phyloP scores from a whole-genome alignment of 2,888 invertebrate species.

The Xylota sylvarum region DNA sequence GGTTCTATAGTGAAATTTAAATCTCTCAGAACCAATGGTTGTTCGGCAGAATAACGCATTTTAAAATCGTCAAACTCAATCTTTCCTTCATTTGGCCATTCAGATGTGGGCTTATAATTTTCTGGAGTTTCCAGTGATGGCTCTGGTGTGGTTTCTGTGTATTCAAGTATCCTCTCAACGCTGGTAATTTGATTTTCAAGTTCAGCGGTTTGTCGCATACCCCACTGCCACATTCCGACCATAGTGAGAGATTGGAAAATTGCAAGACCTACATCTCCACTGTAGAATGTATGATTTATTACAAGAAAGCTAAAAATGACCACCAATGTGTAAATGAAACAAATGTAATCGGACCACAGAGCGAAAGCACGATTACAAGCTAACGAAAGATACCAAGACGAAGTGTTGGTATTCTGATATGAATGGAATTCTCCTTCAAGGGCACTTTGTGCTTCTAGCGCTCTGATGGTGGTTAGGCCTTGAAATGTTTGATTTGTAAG shows the following conservation, averaged over 20 bases:
- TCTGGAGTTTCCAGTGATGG: constrained; percentile 85
- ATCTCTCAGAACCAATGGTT: constrained; percentile 90
- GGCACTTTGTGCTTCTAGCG: constrained; percentile 88
- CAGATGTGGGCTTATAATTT: constrained; percentile 83
- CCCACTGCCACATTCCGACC: constrained; percentile 92
- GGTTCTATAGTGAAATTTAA: constrained; percentile 87
- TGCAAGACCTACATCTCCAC: constrained; percentile 90
- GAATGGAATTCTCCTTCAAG: constrained; percentile 88
- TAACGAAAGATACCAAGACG: constrained; percentile 93
- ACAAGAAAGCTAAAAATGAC: constrained; percentile 95
- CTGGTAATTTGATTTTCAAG: constrained; percentile 93
- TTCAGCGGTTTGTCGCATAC: constrained; percentile 94
- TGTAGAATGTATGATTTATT: constrained; percentile 84
- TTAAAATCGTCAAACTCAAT: constrained; percentile 89
- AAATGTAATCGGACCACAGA: constrained; percentile 95
- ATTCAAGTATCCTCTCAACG: constrained; percentile 94
- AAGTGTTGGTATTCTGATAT: constrained; percentile 89
- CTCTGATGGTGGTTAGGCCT: constrained; percentile 91
- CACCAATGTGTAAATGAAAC: constrained; percentile 92
- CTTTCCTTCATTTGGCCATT: constrained; percentile 90
- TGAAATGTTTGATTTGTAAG: constrained; percentile 91
- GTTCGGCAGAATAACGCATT: constrained; percentile 89
- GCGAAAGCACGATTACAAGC: constrained; percentile 96
- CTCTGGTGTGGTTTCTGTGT: constrained; percentile 89
- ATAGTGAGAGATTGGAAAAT: constrained; percentile 90